These are phyloP conservation scores for Drosophila meridiana DNA, from an alignment of 2,888 invertebrate genomes.

Conservation along the genomic window DNA sequence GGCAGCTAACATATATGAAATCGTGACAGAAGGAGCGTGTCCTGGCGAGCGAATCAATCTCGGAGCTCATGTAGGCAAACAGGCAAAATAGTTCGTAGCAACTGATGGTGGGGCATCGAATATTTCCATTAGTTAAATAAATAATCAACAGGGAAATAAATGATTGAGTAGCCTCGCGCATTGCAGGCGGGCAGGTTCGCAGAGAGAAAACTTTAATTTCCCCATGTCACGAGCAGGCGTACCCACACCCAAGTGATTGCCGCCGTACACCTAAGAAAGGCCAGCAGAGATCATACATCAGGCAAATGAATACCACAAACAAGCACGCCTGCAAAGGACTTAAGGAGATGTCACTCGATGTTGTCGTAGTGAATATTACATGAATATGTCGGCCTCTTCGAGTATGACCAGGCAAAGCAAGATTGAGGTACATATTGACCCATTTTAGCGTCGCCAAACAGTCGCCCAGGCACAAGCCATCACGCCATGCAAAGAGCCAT, in stretches of 20 bases:
- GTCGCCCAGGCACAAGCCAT: constrained; percentile 21
- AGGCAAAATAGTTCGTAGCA: constrained; percentile 14
- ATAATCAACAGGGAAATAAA: constrained; percentile 79
- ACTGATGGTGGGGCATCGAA: constrained; percentile 46
- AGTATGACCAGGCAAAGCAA: constrained; percentile 13
- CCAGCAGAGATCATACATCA: constrained; percentile 57
- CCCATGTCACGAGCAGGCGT: constrained; percentile 42
- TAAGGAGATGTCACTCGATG: constrained; percentile 67
- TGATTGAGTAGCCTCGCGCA: constrained; percentile 63
- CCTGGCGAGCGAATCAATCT: constrained; percentile 49
- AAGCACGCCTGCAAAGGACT: constrained; percentile 36
- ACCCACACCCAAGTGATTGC: constrained; percentile 3
- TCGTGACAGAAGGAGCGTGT: constrained; percentile 43
- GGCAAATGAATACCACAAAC: constrained; percentile 55
- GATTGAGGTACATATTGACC: constrained; percentile 57
- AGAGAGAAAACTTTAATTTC: constrained; percentile 42
- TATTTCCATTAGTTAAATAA: constrained; percentile 84
- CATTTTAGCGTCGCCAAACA: constrained; percentile 63
- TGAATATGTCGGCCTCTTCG: constrained; percentile 49
- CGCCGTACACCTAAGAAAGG: constrained; percentile 51
- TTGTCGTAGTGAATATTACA: constrained; percentile 67
- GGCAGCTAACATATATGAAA: constrained; percentile 41
- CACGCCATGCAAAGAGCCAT: constrained; percentile 13
- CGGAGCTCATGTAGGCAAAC: constrained; percentile 45
- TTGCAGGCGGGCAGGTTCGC: background rate